Evolutionary conservation across 2,888 invertebrate species (phyloP), one percentile per base, ranked within the genome.

Genomic region (Cancer borealis): DNA sequence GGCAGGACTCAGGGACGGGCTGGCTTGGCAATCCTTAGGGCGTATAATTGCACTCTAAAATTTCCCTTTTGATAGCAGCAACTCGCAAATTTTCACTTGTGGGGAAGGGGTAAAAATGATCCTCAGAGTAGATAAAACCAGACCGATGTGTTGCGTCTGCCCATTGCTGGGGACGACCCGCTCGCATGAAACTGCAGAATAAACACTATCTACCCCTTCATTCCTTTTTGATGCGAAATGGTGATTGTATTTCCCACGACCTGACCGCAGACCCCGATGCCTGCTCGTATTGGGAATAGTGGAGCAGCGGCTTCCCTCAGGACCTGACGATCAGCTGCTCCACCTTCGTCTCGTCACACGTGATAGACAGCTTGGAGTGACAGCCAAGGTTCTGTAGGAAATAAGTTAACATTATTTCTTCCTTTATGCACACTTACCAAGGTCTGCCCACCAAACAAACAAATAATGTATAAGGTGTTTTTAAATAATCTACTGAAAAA

Each of bases 171-270:
- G 73, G 26, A 73, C 21, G 73, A 21, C 73, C 73, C 73, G 54
- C 54, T 73, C n/a, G 8, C 17, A 73, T 73, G 73, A 21, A n/a
- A 73, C n/a, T 73, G 73, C n/a, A 73, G 73, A 73, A 26, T 73
- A 73, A 73, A 73, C 73, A 73, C 73, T 73, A 73, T 73, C 73
- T 73, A 73, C 73, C 73, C 73, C n/a, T n/a, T n/a, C 73, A 73
- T 14, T 73, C 73, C 73, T 73, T 73, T 73, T 73, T 73, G 73
- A 73, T 73, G 73, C 73, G n/a, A 73, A 73, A 73, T 21, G 73
- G 73, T 73, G 73, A 73, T 73, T 21, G 73, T 73, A n/a, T 3
- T 26, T n/a, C 73, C 73, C 73, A n/a, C 21, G 26, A 26, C 73
- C 73, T n/a, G 73, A 26, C 54, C 14, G 54, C 54, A 12, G 54